phyloP scores from a whole-genome alignment of 2,113 vertebrate genomes.

The Herpetotheres cachinnans region DNA sequence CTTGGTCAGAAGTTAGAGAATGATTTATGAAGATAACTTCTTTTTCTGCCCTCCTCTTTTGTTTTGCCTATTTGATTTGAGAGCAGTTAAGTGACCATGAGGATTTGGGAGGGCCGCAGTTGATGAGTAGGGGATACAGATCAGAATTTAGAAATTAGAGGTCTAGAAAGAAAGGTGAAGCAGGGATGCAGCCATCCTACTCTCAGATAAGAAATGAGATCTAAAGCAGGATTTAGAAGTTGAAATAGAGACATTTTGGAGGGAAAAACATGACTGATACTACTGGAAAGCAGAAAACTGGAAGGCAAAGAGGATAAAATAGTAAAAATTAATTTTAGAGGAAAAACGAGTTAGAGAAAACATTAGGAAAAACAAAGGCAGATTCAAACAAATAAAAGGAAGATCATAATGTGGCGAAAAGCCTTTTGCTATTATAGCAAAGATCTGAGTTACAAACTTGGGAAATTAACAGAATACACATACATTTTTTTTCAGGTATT shows the following conservation, averaged over 20 bases:
- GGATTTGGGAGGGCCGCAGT: background rate
- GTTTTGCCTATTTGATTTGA: background rate
- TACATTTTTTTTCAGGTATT: no score
- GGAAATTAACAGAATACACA: no score
- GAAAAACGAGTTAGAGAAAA: background rate
- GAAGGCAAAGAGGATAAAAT: background rate
- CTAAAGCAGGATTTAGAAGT: background rate
- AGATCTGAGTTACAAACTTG: background rate
- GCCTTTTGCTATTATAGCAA: background rate
- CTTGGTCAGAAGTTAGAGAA: background rate
- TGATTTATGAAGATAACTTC: background rate
- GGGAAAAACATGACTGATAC: background rate
- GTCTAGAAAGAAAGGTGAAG: background rate
- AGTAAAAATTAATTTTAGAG: background rate
- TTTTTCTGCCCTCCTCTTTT: background rate
- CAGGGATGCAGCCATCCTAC: background rate
- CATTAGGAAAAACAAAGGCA: background rate
- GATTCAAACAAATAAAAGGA: background rate
- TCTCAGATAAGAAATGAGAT: background rate
- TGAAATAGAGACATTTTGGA: background rate
- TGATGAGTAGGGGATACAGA: background rate
- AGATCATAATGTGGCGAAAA: background rate
- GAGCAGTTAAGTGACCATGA: background rate
- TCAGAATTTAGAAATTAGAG: background rate
- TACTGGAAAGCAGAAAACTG: background rate